Percentiles rank a stretch among this genome's conserved stretches.
phyloP scores from a whole-genome alignment of 2,113 vertebrate genomes.

The Lepidothrix coronata region DNA sequence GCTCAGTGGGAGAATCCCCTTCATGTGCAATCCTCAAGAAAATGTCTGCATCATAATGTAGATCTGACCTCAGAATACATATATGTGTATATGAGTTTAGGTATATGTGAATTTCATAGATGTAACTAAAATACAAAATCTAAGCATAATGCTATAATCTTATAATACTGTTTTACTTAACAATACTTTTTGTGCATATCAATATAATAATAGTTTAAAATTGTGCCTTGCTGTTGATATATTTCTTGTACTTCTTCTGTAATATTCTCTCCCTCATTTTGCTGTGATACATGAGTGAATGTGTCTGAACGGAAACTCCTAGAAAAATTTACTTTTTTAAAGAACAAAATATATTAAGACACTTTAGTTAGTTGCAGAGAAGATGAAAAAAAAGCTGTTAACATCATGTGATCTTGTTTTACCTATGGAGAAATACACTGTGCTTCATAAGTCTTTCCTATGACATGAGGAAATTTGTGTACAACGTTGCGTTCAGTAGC shows the following conservation, averaged over 20 bases:
- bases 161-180: too few species aligned
- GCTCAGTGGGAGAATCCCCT: neutral
- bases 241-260: neutral
- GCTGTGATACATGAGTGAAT: neutral
- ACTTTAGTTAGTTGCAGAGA: neutral
- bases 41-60: neutral
- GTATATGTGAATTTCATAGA: neutral
- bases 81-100: neutral
- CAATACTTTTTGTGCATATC: neutral
- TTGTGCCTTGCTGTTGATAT: neutral
- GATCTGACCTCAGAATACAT: neutral
- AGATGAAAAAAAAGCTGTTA: neutral
- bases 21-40: neutral
- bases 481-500: neutral
- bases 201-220: neutral
- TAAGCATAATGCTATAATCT: neutral
- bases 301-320: neutral
- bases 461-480: neutral
- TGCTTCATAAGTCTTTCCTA: neutral
- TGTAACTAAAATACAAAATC: neutral
- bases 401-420: neutral
- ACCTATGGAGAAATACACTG: neutral
- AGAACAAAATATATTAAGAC: neutral
- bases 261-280: neutral
- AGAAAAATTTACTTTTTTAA: neutral